These are phyloP conservation scores for Tetranychus piercei DNA, from an alignment of 2,888 invertebrate species.

Conservation along the genomic window DNA sequence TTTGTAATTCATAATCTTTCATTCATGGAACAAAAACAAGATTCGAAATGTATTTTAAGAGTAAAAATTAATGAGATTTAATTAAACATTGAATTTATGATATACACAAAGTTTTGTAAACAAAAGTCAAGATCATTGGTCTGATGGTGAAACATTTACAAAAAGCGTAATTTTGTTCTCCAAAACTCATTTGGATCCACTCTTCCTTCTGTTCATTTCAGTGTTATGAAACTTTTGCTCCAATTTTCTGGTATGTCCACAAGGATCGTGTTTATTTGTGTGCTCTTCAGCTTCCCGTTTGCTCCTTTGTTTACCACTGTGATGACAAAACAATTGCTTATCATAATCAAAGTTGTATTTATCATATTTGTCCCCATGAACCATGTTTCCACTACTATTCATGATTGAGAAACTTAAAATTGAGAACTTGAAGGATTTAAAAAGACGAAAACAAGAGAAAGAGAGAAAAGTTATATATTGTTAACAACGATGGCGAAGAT, in stretches of 20 bases:
- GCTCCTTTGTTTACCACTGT: constrained; percentile 72
- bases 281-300: constrained; percentile 73
- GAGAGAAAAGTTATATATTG: not conserved
- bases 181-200: not conserved
- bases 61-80: no score
- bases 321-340: constrained; percentile 64
- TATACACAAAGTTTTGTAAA: no score
- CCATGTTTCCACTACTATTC: not conserved
- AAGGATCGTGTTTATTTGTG: constrained; percentile 77
- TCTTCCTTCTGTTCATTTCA: constrained; percentile 21
- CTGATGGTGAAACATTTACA: not conserved
- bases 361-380: constrained; percentile 73
- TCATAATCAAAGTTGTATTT: constrained; percentile 80
- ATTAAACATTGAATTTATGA: no score
- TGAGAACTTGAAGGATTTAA: not conserved
- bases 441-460: not conserved
- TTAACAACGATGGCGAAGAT: no score
- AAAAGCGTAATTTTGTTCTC: not conserved
- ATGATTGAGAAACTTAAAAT: not conserved
- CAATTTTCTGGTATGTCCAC: constrained; percentile 80
- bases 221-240: constrained; percentile 57
- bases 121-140: not conserved
- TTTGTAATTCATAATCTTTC: no score
- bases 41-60: no score
- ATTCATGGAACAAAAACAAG: no score